Evolutionary conservation across 2,888 invertebrate species (phyloP).

Genomic region (Pachliopta kotzebuea): DNA sequence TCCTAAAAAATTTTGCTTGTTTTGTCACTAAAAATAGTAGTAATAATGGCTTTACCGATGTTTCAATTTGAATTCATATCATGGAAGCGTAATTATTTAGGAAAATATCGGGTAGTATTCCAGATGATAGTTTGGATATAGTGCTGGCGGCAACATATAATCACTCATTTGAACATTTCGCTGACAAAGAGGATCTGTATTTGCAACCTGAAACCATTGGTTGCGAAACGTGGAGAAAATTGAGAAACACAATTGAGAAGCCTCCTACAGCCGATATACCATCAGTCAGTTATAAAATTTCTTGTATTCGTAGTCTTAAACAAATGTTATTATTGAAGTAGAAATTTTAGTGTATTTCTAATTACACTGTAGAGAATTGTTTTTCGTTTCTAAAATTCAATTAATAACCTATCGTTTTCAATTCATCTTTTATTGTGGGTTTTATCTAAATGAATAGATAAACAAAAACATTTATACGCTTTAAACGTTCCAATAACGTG

Average conservation of each 20-base stretch:
- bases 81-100: neutral
- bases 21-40: neutral
- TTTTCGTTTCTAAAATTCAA: too few relatives aligned
- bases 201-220: constrained; percentile 86
- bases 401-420: too few relatives aligned
- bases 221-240: constrained; percentile 83
- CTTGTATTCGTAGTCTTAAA: neutral
- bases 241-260: constrained; percentile 82
- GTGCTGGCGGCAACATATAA: constrained; percentile 84
- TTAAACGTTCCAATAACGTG: neutral
- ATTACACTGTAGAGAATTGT: too few relatives aligned
- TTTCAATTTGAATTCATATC: neutral
- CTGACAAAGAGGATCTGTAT: constrained; percentile 82
- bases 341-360: too few relatives aligned
- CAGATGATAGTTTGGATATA: constrained; percentile 86
- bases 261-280: constrained; percentile 65
- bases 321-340: too few relatives aligned
- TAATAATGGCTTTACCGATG: neutral
- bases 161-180: constrained; percentile 83
- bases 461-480: too few relatives aligned
- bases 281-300: constrained; percentile 49
- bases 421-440: too few relatives aligned
- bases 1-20: neutral
- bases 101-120: constrained; percentile 59
- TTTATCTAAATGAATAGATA: too few relatives aligned